Evolutionary conservation across 1,140 invertebrate genomes (phyloP), one percentile per base, ranked within the genome.

Genomic region (Trichogramma pretiosum): DNA sequence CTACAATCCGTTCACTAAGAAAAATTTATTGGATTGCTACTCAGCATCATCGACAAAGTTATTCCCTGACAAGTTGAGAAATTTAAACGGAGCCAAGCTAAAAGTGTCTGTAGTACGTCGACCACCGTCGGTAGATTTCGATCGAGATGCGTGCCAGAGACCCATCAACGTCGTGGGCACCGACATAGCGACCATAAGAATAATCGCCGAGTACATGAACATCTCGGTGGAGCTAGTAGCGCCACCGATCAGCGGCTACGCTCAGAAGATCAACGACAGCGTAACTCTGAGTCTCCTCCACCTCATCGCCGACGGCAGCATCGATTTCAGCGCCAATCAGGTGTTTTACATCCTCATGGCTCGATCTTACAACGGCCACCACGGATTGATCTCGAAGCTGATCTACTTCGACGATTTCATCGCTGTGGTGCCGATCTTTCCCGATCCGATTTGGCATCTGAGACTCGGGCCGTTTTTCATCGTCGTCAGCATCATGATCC

Each of bases 21-120:
- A 22, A 2, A 50, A 46, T 16, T 9, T 24, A 0, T 19, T 8
- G 5, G 2, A 13, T 1, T 0, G 4, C 0, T 55, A 43, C 17
- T 10, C 11, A 1, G 5, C 37, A 1, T 5, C 4, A 1, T 3
- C 24, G 0, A 4, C 24, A 0, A 10, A 40, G 10, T 45, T 28
- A 23, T 56, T 50, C 8, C 43, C 53, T 0, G 33, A 55, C n/a
- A 52, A 49, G 18, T 0, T 49, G 11, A 19, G 2, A 2, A 24
- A 55, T 17, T 19, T 55, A 4, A 18, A 49, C 5, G 46, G 53
- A 10, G 41, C 45, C 9, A 32, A 24, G 3, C 5, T 55, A 0
- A 26, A 1, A 1, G 28, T 36, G 1, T 13, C n/a, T 1, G 2
- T 38, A 3, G 0, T 30, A 0, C 7, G 24, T 5, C 28, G 30